Base-by-base conservation (phyloP, 2,797 vertebrate species). In the Eidolon dupreanum region DNA sequence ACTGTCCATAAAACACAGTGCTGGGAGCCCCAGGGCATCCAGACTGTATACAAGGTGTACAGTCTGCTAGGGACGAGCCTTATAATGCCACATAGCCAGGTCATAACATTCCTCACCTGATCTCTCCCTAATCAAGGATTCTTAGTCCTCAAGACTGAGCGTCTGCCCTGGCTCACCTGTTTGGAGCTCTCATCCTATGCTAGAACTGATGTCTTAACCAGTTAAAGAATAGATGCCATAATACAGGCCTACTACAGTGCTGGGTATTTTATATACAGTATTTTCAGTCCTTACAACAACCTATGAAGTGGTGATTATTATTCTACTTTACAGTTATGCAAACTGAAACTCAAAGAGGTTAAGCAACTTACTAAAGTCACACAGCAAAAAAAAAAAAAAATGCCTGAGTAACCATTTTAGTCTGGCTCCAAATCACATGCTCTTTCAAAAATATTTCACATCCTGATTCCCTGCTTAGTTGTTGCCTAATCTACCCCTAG, bases 1-100 rank as follows among this genome's bases (percentile, higher is more conserved):
- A 26, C 20, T 28, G 2, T 51, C 31, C 46, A 33, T 33, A 88
- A 66, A 79, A 13, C 36, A n/a, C 10, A 83, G 57, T 59, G 43
- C 31, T 68, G 81, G 46, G 33, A 53, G 49, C 63, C 66, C 59
- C 61, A 19, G 90, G 74, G 65, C 43, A 38, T 88, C n/a, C 73
- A 61, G 71, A 24, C 68, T 93, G 24, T 24, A 55, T 26, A 84
- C 49, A 66, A 63, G 59, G 43, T 33, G 2, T 53, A 36, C 33
- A 49, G 26, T 66, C 78, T 88, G 16, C 59, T 92, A 22, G 19
- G 24, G 53, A 73, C 36, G 43, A 88, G 49, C 17, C 74, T 81
- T 78, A 63, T 74, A 96, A 95, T 94, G 83, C 81, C 71, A 88
- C 36, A 77, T 19, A 61, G 75, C 63, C 51, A 87, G 75, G 79